These are phyloP conservation scores for Erynnis tages DNA, from an alignment of 2,888 invertebrate genomes.

Conservation along the genomic window DNA sequence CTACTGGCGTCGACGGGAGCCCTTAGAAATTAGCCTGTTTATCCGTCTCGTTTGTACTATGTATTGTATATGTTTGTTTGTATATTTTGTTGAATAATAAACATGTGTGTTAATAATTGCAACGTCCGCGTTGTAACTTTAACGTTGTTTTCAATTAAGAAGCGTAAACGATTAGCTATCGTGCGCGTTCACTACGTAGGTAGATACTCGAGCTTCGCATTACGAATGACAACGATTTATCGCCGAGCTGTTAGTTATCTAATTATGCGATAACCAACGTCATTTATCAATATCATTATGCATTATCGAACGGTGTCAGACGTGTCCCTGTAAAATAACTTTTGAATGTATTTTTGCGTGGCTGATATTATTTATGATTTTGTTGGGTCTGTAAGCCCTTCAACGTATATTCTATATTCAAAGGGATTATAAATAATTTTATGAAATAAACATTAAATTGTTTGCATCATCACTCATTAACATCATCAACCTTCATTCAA, in stretches of 20 bases:
- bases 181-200: background rate
- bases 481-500: too few relatives aligned
- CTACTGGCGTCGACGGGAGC: conserved; percentile 1
- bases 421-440: too few relatives aligned
- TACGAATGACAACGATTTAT: background rate
- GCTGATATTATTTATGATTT: too few relatives aligned
- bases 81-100: background rate
- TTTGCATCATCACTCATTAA: too few relatives aligned
- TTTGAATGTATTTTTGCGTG: too few relatives aligned
- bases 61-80: background rate
- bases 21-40: conserved; percentile 19
- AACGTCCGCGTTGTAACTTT: background rate
- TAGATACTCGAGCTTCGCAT: background rate
- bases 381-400: too few relatives aligned
- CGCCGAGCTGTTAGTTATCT: background rate
- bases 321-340: too few relatives aligned
- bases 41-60: background rate
- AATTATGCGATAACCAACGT: conserved; percentile 15
- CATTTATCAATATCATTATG: background rate
- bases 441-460: too few relatives aligned
- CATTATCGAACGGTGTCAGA: too few relatives aligned
- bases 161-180: conserved; percentile 7
- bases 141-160: conserved; percentile 7
- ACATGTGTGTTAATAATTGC: background rate
- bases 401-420: too few relatives aligned